Base-by-base conservation (phyloP, 1,140 invertebrate species). In the Ceratina japonica region DNA sequence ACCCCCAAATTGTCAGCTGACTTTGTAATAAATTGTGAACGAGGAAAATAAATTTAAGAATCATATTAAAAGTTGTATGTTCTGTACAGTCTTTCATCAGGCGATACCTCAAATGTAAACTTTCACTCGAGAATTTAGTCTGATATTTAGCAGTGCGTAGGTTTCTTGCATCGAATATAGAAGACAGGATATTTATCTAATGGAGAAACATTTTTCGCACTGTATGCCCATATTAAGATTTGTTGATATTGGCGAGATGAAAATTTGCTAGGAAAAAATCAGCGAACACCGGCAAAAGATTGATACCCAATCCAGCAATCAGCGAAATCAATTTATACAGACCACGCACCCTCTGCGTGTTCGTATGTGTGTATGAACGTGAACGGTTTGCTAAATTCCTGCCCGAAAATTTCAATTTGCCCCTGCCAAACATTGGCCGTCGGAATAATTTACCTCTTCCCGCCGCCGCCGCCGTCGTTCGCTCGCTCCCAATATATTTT, bases 241-340 rank as follows among this genome's bases (percentile, higher is more conserved):
- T 44, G 37, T 44, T 44, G 27, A 31, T 31, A 31, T 31, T 31
- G 1, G 1, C 4, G 4, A 31, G 4, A 31, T 31, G 37, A 44
- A 44, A 44, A 44, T 44, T 44, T 8, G 1, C 37, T 44, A 44
- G 37, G 0, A 44, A 44, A 44, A 22, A 20, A 7, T 18, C 18
- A 56, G 44, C 2, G 44, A 51, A 51, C 24, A 10, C 15, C 16
- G 1, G 27, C 15, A 20, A 75, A 52, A 56, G 64, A 65, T 24
- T 56, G 62, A 16, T 13, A 18, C n/a, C 10, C 27, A 44, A 59
- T 49, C 31, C 12, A 31, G 18, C 74, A 49, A 75, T 75, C 74
- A 59, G 37, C 3, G n/a, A 76, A 76, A 76, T 70, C 65, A 76
- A 70, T 76, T 69, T 56, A 27, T 3, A 66, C 51, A 49, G 20